Evolutionary conservation across 2,797 vertebrate genomes (phyloP).

Genomic region (Atherinosoma microstoma): DNA sequence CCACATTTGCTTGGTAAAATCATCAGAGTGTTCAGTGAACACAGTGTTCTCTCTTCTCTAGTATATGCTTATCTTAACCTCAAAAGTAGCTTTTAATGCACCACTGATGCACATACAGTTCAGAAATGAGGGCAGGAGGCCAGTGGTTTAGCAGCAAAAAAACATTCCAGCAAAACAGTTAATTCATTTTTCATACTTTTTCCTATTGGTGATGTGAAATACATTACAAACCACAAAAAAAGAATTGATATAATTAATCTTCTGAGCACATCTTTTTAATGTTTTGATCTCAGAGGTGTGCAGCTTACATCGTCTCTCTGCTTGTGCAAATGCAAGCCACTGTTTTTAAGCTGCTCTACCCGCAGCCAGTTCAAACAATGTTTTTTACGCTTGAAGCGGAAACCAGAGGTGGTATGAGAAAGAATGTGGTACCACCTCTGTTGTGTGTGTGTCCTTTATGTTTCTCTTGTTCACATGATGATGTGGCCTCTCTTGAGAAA

Average conservation of each 20-base stretch:
- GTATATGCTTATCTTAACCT: neutral
- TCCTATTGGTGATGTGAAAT: neutral
- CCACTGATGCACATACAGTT: neutral
- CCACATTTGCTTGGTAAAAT: neutral
- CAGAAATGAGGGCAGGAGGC: neutral
- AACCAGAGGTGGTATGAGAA: constrained; percentile 7
- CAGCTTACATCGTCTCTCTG: neutral
- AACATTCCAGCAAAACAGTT: neutral
- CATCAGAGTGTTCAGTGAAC: constrained; percentile 2
- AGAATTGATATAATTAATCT: constrained; percentile 21
- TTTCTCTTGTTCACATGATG: constrained; percentile 5
- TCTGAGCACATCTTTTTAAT: neutral
- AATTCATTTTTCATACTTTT: neutral
- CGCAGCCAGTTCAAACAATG: neutral
- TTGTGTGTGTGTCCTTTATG: constrained; percentile 1
- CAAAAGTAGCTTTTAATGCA: constrained; percentile 3
- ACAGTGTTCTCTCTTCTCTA: neutral
- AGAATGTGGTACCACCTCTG: neutral
- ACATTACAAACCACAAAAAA: too few relatives aligned
- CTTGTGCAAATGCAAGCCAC: constrained; percentile 9
- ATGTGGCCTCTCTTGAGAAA: constrained; percentile 4
- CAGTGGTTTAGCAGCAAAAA: neutral
- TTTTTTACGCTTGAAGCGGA: neutral
- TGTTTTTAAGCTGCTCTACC: neutral
- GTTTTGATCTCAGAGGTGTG: constrained; percentile 5